phyloP scores from a whole-genome alignment of 92 coral and sea anemone genomes.

The Epizoanthus ramosus region DNA sequence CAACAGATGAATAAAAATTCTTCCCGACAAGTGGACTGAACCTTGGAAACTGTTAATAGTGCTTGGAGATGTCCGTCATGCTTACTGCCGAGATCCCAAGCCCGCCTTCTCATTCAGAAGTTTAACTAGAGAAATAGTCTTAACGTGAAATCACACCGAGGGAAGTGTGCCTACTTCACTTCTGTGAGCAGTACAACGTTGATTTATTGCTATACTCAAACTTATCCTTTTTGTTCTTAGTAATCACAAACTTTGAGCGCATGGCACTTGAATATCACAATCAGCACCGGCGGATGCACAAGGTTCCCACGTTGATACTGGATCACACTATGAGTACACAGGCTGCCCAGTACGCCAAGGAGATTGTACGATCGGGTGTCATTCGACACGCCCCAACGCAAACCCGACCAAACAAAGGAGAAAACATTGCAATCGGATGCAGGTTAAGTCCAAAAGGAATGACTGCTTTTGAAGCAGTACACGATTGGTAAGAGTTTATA shows the following conservation, averaged over 20 bases:
- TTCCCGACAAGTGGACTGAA: no score
- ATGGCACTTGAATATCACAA: constrained; percentile 77
- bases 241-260: constrained; percentile 66
- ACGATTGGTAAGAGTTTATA: constrained; percentile 66
- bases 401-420: constrained; percentile 70
- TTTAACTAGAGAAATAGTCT: no score
- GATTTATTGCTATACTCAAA: background rate
- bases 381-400: constrained; percentile 54
- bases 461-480: constrained; percentile 78
- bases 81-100: no score
- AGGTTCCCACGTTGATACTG: constrained; percentile 48
- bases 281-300: constrained; percentile 73
- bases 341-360: constrained; percentile 61
- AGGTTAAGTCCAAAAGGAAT: constrained; percentile 72
- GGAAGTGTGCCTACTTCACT: no score
- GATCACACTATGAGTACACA: constrained; percentile 71
- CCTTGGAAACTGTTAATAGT: no score
- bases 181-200: no score
- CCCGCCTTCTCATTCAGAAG: no score
- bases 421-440: constrained; percentile 85
- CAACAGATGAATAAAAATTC: no score
- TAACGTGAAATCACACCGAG: no score
- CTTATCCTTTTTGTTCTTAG: constrained; percentile 37
- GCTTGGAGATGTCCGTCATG: no score
- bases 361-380: constrained; percentile 46